phyloP scores from a whole-genome alignment of 2,888 invertebrate species.

The Acronicta psi region DNA sequence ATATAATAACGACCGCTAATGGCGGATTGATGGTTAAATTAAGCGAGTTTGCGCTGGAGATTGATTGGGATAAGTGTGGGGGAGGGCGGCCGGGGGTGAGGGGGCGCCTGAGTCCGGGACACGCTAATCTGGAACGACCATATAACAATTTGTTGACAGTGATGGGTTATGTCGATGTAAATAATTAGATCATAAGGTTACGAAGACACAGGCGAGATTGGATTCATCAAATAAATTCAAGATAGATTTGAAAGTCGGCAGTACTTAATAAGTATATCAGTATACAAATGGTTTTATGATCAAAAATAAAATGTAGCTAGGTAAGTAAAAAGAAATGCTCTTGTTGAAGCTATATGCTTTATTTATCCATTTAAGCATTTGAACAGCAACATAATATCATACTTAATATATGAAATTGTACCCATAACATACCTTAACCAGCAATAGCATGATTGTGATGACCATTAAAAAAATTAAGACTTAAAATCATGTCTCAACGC shows the following conservation, averaged over 20 bases:
- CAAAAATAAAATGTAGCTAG: too few relatives aligned
- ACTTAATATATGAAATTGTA: too few relatives aligned
- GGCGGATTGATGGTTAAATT: slow-evolving; percentile 78
- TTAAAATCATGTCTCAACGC: too few relatives aligned
- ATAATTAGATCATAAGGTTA: slow-evolving; percentile 46
- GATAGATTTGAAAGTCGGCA: background rate
- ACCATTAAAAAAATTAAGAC: too few relatives aligned
- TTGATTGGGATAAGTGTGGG: slow-evolving; percentile 76
- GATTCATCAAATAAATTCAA: background rate
- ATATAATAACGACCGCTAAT: slow-evolving; percentile 80
- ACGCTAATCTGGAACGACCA: slow-evolving; percentile 72
- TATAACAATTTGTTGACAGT: slow-evolving; percentile 72
- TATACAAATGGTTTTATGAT: too few relatives aligned
- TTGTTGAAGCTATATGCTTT: too few relatives aligned
- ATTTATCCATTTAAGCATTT: too few relatives aligned
- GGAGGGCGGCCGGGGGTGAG: slow-evolving; percentile 33
- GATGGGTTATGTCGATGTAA: slow-evolving; percentile 52
- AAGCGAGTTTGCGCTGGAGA: slow-evolving; percentile 78
- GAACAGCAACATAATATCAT: too few relatives aligned
- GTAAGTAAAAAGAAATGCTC: too few relatives aligned
- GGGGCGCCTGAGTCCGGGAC: slow-evolving; percentile 45
- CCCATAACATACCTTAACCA: too few relatives aligned
- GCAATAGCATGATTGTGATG: too few relatives aligned
- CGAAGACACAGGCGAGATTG: slow-evolving; percentile 14
- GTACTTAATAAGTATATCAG: background rate